Conservation (phyloP, 2,797 vertebrate species). For the Characodon lateralis region DNA sequence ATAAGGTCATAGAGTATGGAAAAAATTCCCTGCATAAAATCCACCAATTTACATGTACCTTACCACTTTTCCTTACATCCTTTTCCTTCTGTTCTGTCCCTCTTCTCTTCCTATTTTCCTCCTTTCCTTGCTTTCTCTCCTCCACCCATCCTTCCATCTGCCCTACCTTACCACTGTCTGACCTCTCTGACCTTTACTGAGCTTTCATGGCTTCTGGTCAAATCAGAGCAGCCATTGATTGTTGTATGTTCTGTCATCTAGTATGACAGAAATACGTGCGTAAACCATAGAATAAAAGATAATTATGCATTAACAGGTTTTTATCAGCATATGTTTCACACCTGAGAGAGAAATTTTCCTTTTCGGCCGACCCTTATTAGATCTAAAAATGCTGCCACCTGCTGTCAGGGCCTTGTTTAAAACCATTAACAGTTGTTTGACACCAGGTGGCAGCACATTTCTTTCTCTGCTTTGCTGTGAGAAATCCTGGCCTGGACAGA, state of each 20-base stretch:
- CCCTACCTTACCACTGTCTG: neutral
- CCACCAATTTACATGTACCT: neutral
- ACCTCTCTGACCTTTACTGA: no score
- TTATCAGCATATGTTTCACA: neutral
- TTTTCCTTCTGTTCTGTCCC: no score
- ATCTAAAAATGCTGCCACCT: constrained; percentile 61
- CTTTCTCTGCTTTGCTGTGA: constrained; percentile 16
- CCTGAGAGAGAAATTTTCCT: neutral
- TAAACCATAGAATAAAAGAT: neutral
- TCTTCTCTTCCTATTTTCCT: no score
- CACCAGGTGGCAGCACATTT: constrained; percentile 67
- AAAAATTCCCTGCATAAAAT: neutral
- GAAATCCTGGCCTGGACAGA: neutral
- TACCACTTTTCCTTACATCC: no score
- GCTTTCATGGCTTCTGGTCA: constrained; percentile 1
- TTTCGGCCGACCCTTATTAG: neutral
- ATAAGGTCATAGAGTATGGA: neutral
- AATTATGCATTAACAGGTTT: neutral
- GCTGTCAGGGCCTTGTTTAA: constrained; percentile 30
- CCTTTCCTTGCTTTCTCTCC: neutral
- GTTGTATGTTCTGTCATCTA: constrained; percentile 3
- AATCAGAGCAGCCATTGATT: neutral
- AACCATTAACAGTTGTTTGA: neutral
- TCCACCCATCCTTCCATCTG: neutral
- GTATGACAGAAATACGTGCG: neutral